Evolutionary conservation across 2,888 invertebrate species (phyloP).

Genomic region (Philaethria dido): DNA sequence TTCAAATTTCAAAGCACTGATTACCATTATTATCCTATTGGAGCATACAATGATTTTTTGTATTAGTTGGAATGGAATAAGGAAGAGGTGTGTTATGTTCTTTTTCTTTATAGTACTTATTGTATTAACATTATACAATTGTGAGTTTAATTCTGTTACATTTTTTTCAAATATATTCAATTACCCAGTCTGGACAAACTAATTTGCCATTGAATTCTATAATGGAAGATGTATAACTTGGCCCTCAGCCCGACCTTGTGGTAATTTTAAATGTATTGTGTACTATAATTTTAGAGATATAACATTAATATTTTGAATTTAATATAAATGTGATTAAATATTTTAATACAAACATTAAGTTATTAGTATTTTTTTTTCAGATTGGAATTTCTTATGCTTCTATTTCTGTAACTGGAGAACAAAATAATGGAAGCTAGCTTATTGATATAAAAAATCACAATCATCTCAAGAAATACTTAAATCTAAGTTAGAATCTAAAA

Average conservation of each 20-base stretch:
- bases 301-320: too few species aligned
- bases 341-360: background rate
- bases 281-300: too few species aligned
- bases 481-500: slow-evolving; percentile 55
- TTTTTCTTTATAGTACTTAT: too few species aligned
- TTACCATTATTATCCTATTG: slow-evolving; percentile 59
- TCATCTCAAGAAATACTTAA: slow-evolving; percentile 66
- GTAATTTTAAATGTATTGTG: too few species aligned
- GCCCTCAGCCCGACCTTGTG: too few species aligned
- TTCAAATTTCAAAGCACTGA: slow-evolving; percentile 57
- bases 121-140: too few species aligned
- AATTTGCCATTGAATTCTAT: too few species aligned
- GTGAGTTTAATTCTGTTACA: too few species aligned
- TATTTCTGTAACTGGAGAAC: slow-evolving; percentile 43
- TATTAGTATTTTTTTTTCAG: slow-evolving; percentile 44
- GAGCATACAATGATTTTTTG: slow-evolving; percentile 57
- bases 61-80: slow-evolving; percentile 63
- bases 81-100: slow-evolving; percentile 57
- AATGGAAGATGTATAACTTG: too few species aligned
- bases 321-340: too few species aligned
- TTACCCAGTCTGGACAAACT: too few species aligned
- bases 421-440: slow-evolving; percentile 26
- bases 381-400: slow-evolving; percentile 51
- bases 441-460: slow-evolving; percentile 45
- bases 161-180: too few species aligned